A percentile compares a stretch with the other conserved stretches of the same genome.
Evolutionary conservation across 2,797 vertebrate species (phyloP).

Genomic region (Clarias platycephalus): DNA sequence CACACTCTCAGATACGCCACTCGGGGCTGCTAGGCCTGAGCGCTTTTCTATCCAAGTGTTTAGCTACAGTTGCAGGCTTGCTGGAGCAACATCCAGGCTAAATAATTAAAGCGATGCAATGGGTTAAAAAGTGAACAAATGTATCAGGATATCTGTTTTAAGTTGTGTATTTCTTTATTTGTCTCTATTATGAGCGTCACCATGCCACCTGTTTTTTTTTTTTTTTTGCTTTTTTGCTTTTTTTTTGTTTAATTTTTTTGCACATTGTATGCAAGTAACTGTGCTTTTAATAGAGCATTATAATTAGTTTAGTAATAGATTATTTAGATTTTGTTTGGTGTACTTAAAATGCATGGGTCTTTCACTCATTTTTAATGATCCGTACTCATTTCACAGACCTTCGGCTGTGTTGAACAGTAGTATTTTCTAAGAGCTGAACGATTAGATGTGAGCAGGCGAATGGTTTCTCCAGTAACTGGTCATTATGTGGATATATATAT

Average conservation of each 20-base stretch:
- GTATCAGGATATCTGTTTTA: slow-evolving; percentile 61
- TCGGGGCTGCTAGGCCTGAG: slow-evolving; percentile 52
- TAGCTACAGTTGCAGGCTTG: slow-evolving; percentile 48
- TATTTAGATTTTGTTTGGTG: slow-evolving; percentile 36
- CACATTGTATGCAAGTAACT: slow-evolving; percentile 57
- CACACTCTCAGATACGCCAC: slow-evolving; percentile 26
- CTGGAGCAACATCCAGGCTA: slow-evolving; percentile 51
- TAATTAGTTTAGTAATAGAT: slow-evolving; percentile 54
- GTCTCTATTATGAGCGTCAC: slow-evolving; percentile 53
- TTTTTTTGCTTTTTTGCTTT: slow-evolving; percentile 36
- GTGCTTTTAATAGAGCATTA: slow-evolving; percentile 60
- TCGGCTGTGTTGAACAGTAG: slow-evolving; percentile 41
- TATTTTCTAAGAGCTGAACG: slow-evolving; percentile 50
- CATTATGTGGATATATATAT: slow-evolving; percentile 9
- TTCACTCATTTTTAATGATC: slow-evolving; percentile 34
- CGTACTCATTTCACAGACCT: slow-evolving; percentile 48
- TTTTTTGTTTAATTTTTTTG: slow-evolving; percentile 55
- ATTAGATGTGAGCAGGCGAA: slow-evolving; percentile 31
- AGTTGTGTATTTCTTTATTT: slow-evolving; percentile 54
- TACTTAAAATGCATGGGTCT: slow-evolving; percentile 54
- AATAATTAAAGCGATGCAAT: slow-evolving; percentile 56
- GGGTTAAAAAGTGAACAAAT: slow-evolving; percentile 52
- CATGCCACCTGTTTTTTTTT: slow-evolving; percentile 56
- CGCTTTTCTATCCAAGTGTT: slow-evolving; percentile 41
- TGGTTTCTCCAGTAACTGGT: slow-evolving; percentile 27